Evolutionary conservation across 2,888 invertebrate genomes (phyloP), one percentile per base, ranked within the genome.

Genomic region (Hyalella azteca): DNA sequence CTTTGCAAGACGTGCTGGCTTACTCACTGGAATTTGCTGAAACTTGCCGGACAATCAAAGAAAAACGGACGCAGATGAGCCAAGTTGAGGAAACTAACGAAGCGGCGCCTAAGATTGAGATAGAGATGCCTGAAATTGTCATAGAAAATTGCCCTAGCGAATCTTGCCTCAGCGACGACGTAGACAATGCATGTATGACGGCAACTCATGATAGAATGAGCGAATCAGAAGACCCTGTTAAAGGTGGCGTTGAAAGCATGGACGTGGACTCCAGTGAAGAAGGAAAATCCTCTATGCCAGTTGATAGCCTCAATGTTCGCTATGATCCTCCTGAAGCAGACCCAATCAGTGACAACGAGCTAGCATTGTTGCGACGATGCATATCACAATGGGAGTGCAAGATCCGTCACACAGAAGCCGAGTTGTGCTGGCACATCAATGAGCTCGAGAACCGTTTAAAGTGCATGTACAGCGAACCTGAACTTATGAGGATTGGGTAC

Each of bases 1-100:
- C 89, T 11, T 86, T 89, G 22, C 87, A 87, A 77, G 88, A 88
- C 82, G 87, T 89, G 13, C 85, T 89, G 32, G 86, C 87, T 78
- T 88, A 87, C 84, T 87, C 88, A 29, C 85, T 89, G 60, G 88
- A 89, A 79, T 89, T 89, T 87, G 89, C 88, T 9, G 87, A 88
- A 81, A 88, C 86, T 22, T 81, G 81, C 79, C 82, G 73, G 81
- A 26, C 40, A 26, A 59, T 26, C 19, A 73, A 66, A 26, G 50
- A 78, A n/a, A 60, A 60, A 13, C 60, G 77, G 73, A 73, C 75
- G 11, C 48, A 79, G 22, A 73, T 77, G 19, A 59, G 60, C 32
- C 45, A 54, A 54, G 39, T 50, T 73, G 79, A 79, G 26, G 75
- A 78, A 26, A 79, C 81, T 2, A 76, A 77, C 26, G 22, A 29